phyloP scores from a whole-genome alignment of 1,140 invertebrate genomes.

The Phenacoccus solenopsis region DNA sequence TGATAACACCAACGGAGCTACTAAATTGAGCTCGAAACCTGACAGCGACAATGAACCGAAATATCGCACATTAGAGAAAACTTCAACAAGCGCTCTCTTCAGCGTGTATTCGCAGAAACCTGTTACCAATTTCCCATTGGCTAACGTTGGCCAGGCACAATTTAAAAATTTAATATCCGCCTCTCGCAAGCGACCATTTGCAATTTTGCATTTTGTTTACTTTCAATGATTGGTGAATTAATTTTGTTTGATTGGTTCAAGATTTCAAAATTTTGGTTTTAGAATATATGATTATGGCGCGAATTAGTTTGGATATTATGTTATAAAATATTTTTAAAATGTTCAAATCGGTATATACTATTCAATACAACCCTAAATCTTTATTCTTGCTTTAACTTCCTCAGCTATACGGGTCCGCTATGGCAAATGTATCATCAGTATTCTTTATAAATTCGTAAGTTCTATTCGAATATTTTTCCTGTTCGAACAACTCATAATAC shows the following conservation, averaged over 20 bases:
- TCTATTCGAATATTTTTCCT: not conserved
- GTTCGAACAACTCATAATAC: not conserved
- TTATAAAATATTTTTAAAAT: not conserved
- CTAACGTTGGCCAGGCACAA: not conserved
- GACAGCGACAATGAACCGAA: too few species aligned
- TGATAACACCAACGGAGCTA: too few species aligned
- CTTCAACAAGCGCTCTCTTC: too few species aligned
- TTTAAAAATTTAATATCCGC: not conserved
- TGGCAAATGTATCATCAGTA: not conserved
- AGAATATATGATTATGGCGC: not conserved
- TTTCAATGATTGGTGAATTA: constrained; percentile 13
- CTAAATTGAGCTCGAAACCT: too few species aligned
- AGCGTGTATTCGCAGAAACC: too few species aligned
- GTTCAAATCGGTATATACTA: not conserved
- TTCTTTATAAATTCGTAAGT: constrained; percentile 23
- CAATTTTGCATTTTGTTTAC: constrained; percentile 7
- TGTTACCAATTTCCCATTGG: too few species aligned
- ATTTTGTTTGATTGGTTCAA: constrained; percentile 7
- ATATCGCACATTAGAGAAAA: too few species aligned
- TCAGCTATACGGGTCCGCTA: not conserved
- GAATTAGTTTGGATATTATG: not conserved
- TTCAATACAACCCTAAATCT: not conserved
- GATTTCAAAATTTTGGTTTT: not conserved
- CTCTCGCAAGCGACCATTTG: constrained; percentile 4
- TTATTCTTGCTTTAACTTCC: not conserved